phyloP scores from a whole-genome alignment of 2,113 vertebrate genomes.

The Nanorana parkeri region DNA sequence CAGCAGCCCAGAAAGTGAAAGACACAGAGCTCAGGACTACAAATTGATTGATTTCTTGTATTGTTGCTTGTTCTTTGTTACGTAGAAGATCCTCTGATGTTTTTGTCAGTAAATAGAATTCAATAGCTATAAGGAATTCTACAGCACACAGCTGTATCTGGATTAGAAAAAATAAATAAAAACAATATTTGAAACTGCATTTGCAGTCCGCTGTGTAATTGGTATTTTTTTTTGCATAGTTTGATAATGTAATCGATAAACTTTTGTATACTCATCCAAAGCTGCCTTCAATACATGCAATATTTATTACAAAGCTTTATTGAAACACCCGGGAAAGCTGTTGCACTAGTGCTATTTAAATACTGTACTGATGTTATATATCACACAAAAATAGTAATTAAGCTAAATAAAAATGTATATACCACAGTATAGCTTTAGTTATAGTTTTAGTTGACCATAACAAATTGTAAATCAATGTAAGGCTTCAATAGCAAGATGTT shows the following conservation, averaged over 20 bases:
- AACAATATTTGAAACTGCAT: background rate
- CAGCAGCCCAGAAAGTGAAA: slow-evolving; percentile 43
- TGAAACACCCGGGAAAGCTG: too few relatives aligned
- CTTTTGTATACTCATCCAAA: background rate
- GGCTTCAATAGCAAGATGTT: too few relatives aligned
- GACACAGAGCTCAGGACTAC: slow-evolving; percentile 34
- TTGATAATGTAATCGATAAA: background rate
- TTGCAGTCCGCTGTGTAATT: background rate
- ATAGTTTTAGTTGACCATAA: too few relatives aligned
- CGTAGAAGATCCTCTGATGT: slow-evolving; percentile 37
- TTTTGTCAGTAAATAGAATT: slow-evolving; percentile 28
- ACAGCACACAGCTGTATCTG: background rate
- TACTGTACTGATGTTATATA: too few relatives aligned
- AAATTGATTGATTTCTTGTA: slow-evolving; percentile 49
- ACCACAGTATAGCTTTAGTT: too few relatives aligned
- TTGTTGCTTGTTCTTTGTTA: slow-evolving; percentile 54
- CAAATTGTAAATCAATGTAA: too few relatives aligned
- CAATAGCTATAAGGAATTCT: slow-evolving; percentile 7
- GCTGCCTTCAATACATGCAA: background rate
- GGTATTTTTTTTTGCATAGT: background rate
- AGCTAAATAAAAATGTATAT: too few relatives aligned
- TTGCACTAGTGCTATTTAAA: too few relatives aligned
- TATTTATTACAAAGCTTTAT: too few relatives aligned
- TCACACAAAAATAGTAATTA: too few relatives aligned
- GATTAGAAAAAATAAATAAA: background rate